Evolutionary conservation across 2,888 invertebrate genomes (phyloP).

Genomic region (Thecocarcelia acutangulata): DNA sequence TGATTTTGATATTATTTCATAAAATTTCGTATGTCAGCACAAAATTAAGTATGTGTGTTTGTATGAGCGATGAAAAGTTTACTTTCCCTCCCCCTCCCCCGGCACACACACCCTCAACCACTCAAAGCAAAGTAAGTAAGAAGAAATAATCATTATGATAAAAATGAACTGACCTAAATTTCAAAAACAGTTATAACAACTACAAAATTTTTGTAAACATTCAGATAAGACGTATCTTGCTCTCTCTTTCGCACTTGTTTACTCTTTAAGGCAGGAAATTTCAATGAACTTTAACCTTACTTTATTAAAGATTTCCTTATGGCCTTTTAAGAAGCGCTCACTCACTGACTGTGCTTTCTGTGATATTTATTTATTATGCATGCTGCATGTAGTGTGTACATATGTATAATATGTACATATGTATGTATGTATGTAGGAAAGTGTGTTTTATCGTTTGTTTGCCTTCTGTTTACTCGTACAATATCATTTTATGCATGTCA

Average conservation of each 20-base stretch:
- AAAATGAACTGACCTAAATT: constrained; percentile 56
- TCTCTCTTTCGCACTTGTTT: neutral
- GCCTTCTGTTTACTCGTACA: neutral
- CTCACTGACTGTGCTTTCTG: neutral
- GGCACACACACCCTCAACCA: too few relatives aligned
- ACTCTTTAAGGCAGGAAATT: neutral
- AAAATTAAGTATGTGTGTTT: neutral
- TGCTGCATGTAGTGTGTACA: too few relatives aligned
- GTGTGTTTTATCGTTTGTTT: neutral
- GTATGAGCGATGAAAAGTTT: neutral
- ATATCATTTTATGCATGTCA: constrained; percentile 47
- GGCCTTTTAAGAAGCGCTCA: constrained; percentile 32
- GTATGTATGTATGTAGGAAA: too few relatives aligned
- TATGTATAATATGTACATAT: too few relatives aligned
- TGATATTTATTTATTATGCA: neutral
- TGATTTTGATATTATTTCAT: constrained; percentile 27
- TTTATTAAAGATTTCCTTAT: constrained; percentile 29
- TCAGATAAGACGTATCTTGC: neutral
- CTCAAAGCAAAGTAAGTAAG: too few relatives aligned
- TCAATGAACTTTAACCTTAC: constrained; percentile 59
- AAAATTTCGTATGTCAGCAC: constrained; percentile 21
- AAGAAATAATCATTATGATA: neutral
- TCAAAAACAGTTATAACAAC: constrained; percentile 20
- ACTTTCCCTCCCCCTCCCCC: neutral
- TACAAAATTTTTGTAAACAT: constrained; percentile 10